phyloP scores from a whole-genome alignment of 2,888 invertebrate species.

The Galerucella calmariensis region DNA sequence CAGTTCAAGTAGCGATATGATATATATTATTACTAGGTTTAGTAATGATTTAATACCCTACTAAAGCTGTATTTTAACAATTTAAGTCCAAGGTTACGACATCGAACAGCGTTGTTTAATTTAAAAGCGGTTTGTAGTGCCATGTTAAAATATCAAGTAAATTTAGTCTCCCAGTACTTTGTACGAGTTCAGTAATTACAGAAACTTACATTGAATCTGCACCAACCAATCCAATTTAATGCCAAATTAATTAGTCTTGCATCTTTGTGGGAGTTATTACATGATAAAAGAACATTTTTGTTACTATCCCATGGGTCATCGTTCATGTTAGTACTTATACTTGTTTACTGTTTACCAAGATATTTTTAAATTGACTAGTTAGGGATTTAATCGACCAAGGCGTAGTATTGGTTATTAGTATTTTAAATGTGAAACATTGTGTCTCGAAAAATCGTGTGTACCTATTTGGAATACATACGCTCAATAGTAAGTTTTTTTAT shows the following conservation, averaged over 20 bases:
- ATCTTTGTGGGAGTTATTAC: not conserved
- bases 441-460: not conserved
- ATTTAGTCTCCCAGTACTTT: no score
- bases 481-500: no score
- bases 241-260: not conserved
- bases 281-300: not conserved
- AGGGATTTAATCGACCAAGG: not conserved
- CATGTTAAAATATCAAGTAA: not conserved
- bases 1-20: no score
- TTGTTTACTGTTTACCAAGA: slow-evolving; percentile 8
- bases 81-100: not conserved
- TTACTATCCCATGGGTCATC: not conserved
- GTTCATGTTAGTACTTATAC: not conserved
- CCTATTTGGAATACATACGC: not conserved
- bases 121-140: not conserved
- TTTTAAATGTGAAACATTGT: not conserved
- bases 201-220: not conserved
- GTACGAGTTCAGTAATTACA: not conserved
- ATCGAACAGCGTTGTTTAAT: not conserved
- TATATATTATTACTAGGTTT: no score
- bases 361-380: slow-evolving; percentile 5
- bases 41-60: not conserved
- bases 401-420: not conserved
- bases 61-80: not conserved
- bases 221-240: not conserved